Conservation (phyloP, 2,888 invertebrate genomes). For the Drosophila prostipennis region DNA sequence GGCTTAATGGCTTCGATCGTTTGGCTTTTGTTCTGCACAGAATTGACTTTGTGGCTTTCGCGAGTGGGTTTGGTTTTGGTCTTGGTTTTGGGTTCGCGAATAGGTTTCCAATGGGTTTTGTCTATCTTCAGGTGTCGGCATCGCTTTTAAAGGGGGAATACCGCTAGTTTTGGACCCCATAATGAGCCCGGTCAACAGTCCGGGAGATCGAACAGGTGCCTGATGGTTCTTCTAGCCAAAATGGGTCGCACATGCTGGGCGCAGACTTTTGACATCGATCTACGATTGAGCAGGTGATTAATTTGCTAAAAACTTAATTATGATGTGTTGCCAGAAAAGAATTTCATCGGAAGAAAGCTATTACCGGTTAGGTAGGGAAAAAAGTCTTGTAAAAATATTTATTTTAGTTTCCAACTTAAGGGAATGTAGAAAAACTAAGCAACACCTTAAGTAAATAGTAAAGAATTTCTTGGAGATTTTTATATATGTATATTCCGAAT, state of each 20-base stretch:
- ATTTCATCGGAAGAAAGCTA: conserved; percentile 1
- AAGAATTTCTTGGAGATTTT: too few species aligned
- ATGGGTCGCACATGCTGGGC: conserved; percentile 42
- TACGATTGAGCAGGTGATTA: conserved; percentile 9
- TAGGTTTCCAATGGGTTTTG: conserved; percentile 4
- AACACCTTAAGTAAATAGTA: too few species aligned
- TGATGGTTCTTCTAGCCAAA: conserved; percentile 6
- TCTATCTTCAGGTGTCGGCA: conserved; percentile 39
- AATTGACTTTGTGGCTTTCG: conserved; percentile 48
- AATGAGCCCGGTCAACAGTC: conserved; percentile 37
- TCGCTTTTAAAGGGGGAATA: conserved; percentile 28
- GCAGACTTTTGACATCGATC: conserved; percentile 22
- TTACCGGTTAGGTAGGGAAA: neutral
- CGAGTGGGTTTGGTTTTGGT: conserved; percentile 30
- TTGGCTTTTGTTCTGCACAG: conserved; percentile 65
- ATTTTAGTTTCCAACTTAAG: too few species aligned
- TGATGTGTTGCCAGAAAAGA: neutral
- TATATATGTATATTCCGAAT: too few species aligned
- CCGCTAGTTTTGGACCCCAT: conserved; percentile 37
- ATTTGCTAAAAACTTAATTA: conserved; percentile 24
- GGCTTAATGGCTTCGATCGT: conserved; percentile 59
- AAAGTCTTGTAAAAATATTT: neutral
- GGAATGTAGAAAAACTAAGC: too few species aligned
- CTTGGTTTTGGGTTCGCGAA: conserved; percentile 13
- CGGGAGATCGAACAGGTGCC: conserved; percentile 41